Base-by-base conservation (phyloP, 53 echinoderm and acorn worm genomes). In the Mesocentrotus franciscanus region DNA sequence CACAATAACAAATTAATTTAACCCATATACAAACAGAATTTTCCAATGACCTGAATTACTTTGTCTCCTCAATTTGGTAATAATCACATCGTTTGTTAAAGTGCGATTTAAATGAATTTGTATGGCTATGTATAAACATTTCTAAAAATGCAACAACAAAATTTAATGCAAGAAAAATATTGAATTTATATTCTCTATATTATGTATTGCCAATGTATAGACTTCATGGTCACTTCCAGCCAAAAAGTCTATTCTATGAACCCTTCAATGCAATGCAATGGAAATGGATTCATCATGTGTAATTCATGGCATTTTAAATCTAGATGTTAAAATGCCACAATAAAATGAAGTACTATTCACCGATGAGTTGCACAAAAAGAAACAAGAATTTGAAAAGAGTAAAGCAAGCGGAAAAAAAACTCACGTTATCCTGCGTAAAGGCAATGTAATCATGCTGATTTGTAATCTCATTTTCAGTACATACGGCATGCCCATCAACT, bases 401-500 rank as follows among this genome's bases (percentile, higher is more conserved):
- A 12, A 18, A 20, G 64, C 18, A 64, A 64, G 64, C 20, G 6
- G 8, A 27, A 74, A 42, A 60, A 9, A 75, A 72, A 96, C 98
- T 98, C 79, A 98, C 98, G 90, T 62, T 72, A 98, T 95, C 64
- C 90, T 74, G 39, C 2, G 10, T 22, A 96, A 93, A n/a, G 93
- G 95, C 75, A 96, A 71, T 26, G 95, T 70, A 9, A 92, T 89
- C 70, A 96, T 95, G 95, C 96, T 98, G 29, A 98, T 90, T 56
- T 98, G 98, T 15, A 98, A 72, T 60, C 98, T 92, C 95, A 97
- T 95, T 74, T 91, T 96, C 49, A 97, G 95, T 20, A 96, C 92
- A 78, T 96, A 97, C 0, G 97, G 97, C 95, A 97, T 95, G 16
- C 97, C 97, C 94, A 97, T 95, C 84, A 89, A 56, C 97, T 97